phyloP scores from a whole-genome alignment of 2,797 vertebrate genomes.

The Neosilurus hyrtlii region DNA sequence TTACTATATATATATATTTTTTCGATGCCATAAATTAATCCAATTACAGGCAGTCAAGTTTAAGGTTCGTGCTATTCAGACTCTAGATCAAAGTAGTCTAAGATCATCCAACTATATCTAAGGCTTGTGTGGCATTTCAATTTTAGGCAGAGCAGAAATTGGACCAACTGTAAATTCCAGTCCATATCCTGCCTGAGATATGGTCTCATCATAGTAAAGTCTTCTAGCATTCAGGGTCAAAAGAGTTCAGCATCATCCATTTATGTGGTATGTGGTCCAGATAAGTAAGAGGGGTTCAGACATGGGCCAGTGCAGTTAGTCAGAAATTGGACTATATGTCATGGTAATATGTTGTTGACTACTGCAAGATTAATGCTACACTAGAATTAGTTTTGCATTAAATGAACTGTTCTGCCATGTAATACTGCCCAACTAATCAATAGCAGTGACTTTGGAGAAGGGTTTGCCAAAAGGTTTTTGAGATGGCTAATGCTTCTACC shows the following conservation, averaged over 20 bases:
- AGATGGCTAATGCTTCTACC: neutral
- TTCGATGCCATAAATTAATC: neutral
- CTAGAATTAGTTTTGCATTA: neutral
- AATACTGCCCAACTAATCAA: slow-evolving; percentile 20
- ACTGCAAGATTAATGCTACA: neutral
- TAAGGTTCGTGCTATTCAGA: too few relatives aligned
- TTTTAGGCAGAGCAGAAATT: slow-evolving; percentile 2
- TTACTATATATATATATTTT: too few relatives aligned
- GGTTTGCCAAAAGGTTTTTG: neutral
- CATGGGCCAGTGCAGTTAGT: neutral
- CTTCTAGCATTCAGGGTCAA: neutral
- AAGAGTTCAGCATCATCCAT: neutral
- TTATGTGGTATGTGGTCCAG: slow-evolving; percentile 1
- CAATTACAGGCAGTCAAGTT: neutral
- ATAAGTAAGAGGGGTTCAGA: neutral
- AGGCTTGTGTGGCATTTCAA: neutral
- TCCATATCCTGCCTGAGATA: neutral
- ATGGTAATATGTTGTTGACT: neutral
- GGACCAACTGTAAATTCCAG: neutral
- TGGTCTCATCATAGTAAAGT: neutral
- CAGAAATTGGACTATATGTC: neutral
- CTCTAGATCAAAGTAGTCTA: neutral
- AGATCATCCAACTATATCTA: neutral
- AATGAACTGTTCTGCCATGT: slow-evolving; percentile 10
- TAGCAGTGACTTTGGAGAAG: neutral